Percentiles rank a stretch among this genome's conserved stretches.
phyloP scores from a whole-genome alignment of 2,113 vertebrate genomes.

The Rhynchomys soricoides region DNA sequence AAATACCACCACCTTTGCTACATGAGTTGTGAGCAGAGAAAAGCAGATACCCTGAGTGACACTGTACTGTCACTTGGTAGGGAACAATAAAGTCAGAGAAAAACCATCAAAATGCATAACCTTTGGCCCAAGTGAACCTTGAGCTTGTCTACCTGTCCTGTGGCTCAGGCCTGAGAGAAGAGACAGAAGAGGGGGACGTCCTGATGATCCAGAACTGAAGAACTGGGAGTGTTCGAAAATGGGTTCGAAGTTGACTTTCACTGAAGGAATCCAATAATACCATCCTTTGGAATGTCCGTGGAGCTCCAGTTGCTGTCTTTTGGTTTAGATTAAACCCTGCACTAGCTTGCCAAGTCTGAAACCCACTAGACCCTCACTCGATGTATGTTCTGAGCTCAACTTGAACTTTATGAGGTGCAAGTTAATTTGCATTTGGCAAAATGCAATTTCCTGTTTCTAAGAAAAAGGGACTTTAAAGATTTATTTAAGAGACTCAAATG shows the following conservation, averaged over 20 bases:
- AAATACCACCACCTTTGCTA: neutral
- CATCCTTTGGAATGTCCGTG: conserved; percentile 74
- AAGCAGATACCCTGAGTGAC: neutral
- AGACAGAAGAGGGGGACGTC: neutral
- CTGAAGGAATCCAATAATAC: conserved; percentile 74
- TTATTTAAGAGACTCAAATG: conserved; percentile 83
- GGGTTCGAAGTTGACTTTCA: conserved; percentile 31
- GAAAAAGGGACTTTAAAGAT: conserved; percentile 82
- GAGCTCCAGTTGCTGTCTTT: conserved; percentile 73
- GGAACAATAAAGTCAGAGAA: conserved; percentile 12
- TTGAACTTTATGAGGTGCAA: conserved; percentile 83
- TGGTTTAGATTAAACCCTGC: conserved; percentile 81
- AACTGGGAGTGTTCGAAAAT: conserved; percentile 9
- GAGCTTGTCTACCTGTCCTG: neutral
- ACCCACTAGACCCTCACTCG: conserved; percentile 62
- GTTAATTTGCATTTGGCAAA: conserved; percentile 85
- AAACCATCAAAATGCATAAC: neutral
- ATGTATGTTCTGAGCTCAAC: conserved; percentile 80
- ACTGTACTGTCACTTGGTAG: neutral
- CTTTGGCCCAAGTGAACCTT: neutral
- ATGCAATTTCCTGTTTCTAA: conserved; percentile 84
- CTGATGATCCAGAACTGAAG: neutral
- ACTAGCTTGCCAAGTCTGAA: conserved; percentile 78
- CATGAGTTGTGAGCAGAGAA: neutral
- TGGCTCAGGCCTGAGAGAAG: neutral